A percentile compares a stretch with the other conserved stretches of the same genome.
Evolutionary conservation across 92 coral and sea anemone species (phyloP).

Genomic region (Palythoa heliodiscus): DNA sequence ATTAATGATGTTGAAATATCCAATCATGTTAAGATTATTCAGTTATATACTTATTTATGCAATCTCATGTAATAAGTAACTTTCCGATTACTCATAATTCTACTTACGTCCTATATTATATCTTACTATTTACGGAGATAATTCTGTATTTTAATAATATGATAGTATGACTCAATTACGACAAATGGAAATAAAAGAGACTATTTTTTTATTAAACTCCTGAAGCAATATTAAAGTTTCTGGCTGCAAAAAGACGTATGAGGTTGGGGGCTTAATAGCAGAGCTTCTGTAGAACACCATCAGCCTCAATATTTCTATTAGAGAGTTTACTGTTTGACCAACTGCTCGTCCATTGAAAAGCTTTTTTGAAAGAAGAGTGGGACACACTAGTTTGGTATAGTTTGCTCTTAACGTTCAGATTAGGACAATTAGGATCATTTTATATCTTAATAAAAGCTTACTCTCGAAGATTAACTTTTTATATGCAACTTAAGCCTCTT

Average conservation of each 20-base stretch:
- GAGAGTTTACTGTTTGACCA: slow-evolving; percentile 4
- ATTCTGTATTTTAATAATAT: not conserved
- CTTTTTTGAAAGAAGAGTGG: slow-evolving; percentile 6
- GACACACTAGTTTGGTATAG: slow-evolving; percentile 7
- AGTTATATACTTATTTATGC: slow-evolving; percentile 7
- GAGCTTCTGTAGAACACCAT: slow-evolving; percentile 5
- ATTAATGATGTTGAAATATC: slow-evolving; percentile 1
- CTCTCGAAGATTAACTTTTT: not conserved
- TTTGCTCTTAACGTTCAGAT: slow-evolving; percentile 1
- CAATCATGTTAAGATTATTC: slow-evolving; percentile 2
- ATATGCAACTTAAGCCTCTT: slow-evolving; percentile 1
- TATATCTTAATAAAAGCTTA: slow-evolving; percentile 7
- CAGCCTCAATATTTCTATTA: slow-evolving; percentile 3
- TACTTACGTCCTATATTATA: too few species aligned
- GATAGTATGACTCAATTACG: slow-evolving; percentile 4
- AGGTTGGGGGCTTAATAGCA: slow-evolving; percentile 9
- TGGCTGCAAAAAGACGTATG: slow-evolving; percentile 8
- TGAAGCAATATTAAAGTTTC: slow-evolving; percentile 1
- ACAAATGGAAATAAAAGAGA: slow-evolving; percentile 8
- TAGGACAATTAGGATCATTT: slow-evolving; percentile 9
- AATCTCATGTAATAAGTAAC: not conserved
- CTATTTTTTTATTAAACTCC: slow-evolving; percentile 4
- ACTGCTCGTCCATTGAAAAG: slow-evolving; percentile 5
- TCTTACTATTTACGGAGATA: too few species aligned
- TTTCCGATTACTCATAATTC: too few species aligned